These are phyloP conservation scores for Andricus quercusramuli DNA, from an alignment of 2,888 invertebrate genomes.

Conservation along the genomic window DNA sequence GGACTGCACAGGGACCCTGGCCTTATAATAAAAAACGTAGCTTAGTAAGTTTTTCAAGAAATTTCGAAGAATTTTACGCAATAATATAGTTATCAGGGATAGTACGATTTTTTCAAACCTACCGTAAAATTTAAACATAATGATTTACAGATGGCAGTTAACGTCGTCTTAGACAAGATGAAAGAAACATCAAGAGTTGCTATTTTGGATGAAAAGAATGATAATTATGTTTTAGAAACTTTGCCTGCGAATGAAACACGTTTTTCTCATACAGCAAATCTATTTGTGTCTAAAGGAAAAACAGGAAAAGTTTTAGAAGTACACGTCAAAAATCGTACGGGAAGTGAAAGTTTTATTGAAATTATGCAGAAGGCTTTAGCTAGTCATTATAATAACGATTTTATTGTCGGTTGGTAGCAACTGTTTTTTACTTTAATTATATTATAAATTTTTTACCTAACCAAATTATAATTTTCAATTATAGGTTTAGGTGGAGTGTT, in stretches of 20 bases:
- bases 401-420: background rate
- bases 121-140: background rate
- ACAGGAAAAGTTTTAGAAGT: background rate
- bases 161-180: background rate
- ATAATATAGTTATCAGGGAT: too few species aligned
- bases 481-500: background rate
- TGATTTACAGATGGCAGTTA: background rate
- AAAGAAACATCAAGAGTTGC: background rate
- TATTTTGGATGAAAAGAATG: background rate
- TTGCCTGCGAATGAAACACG: background rate
- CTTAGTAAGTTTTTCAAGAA: background rate
- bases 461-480: background rate
- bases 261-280: background rate
- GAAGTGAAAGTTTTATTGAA: background rate
- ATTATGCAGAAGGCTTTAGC: background rate
- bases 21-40: conserved; percentile 78
- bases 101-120: background rate
- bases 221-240: background rate
- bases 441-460: background rate
- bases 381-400: background rate
- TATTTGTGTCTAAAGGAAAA: background rate
- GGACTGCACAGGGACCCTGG: conserved; percentile 97
- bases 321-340: background rate
- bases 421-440: background rate
- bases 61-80: background rate